Conservation (phyloP, 2,888 invertebrate species). For the Criorhina ranunculi region DNA sequence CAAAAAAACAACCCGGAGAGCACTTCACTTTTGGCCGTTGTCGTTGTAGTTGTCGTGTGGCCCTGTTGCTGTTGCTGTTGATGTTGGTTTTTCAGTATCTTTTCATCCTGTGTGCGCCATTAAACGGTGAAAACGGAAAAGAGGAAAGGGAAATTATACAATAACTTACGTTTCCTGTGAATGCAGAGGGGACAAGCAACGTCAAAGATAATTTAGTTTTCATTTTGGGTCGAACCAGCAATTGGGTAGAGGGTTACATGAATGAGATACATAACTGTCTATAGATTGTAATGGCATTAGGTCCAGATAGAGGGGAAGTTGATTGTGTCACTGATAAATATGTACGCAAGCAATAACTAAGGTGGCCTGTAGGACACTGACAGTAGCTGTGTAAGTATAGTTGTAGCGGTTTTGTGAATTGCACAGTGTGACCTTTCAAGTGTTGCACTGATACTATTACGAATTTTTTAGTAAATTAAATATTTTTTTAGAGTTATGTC, state of each 20-base stretch:
- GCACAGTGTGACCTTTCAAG: neutral
- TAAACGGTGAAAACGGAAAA: conserved; percentile 54
- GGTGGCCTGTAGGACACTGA: conserved; percentile 2
- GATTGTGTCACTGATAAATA: conserved; percentile 51
- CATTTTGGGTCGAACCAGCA: conserved; percentile 38
- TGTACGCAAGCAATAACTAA: conserved; percentile 10
- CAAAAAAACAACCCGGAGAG: conserved; percentile 40
- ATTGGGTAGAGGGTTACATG: conserved; percentile 21
- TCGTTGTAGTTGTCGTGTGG: neutral
- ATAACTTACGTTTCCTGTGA: conserved; percentile 71
- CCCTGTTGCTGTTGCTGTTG: conserved; percentile 50
- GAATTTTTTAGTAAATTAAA: no score
- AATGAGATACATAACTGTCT: conserved; percentile 22
- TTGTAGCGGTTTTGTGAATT: neutral
- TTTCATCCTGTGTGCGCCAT: conserved; percentile 64
- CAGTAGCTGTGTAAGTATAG: neutral
- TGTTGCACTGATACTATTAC: no score
- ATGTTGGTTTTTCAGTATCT: conserved; percentile 48
- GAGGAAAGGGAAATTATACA: conserved; percentile 69
- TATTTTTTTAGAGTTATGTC: no score
- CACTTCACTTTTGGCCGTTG: conserved; percentile 45
- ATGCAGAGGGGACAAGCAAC: conserved; percentile 1
- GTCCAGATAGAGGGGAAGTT: neutral
- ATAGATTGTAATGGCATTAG: conserved; percentile 4
- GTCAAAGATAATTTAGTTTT: conserved; percentile 71